These are phyloP conservation scores for Bombus ignitus DNA, from an alignment of 1,140 invertebrate genomes.

Conservation along the genomic window DNA sequence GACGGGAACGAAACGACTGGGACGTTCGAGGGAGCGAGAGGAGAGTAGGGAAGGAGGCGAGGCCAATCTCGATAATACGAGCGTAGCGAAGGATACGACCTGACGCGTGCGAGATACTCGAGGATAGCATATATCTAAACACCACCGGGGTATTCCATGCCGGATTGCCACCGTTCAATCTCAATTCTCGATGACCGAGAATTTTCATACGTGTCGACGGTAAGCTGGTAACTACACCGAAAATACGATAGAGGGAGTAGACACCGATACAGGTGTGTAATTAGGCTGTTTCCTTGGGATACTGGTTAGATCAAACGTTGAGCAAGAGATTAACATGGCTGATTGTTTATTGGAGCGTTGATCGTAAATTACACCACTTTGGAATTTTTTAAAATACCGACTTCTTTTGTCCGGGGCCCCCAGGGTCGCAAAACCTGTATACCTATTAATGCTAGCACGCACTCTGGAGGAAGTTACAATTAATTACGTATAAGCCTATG, in stretches of 20 bases:
- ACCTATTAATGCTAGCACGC: not conserved
- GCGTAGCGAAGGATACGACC: slow-evolving; percentile 62
- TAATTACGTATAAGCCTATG: not conserved
- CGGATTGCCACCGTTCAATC: slow-evolving; percentile 18
- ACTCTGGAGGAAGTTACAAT: not conserved
- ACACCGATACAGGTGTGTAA: not conserved
- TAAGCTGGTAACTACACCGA: not conserved
- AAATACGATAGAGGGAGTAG: too few species aligned
- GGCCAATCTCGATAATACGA: slow-evolving; percentile 76
- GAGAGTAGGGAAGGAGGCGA: slow-evolving; percentile 52
- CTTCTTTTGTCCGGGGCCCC: not conserved
- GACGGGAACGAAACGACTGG: slow-evolving; percentile 23
- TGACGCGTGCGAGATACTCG: slow-evolving; percentile 47
- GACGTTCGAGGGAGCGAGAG: not conserved
- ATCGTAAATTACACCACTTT: not conserved
- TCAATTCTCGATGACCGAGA: not conserved
- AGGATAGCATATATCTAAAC: slow-evolving; percentile 38
- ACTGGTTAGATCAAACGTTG: not conserved
- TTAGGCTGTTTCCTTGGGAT: not conserved
- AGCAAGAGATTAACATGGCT: not conserved
- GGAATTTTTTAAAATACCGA: not conserved
- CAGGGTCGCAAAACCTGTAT: not conserved
- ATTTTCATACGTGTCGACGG: not conserved
- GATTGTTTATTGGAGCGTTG: not conserved
- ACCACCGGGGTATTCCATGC: not conserved